These are phyloP conservation scores for Drosophila oshimai DNA, from an alignment of 1,140 invertebrate genomes.

Conservation along the genomic window DNA sequence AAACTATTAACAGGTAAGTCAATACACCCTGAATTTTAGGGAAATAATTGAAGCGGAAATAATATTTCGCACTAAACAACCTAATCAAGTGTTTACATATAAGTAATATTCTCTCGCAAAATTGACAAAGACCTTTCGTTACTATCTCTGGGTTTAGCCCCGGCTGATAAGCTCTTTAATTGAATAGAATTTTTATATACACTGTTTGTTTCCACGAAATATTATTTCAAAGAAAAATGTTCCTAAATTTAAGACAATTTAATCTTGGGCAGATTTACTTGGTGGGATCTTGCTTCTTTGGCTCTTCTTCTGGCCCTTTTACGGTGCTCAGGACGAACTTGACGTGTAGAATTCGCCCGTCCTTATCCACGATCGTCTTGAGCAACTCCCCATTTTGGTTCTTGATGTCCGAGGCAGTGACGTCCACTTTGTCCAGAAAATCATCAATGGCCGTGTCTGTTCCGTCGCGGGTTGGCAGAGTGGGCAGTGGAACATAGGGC, in stretches of 20 bases:
- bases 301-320: constrained; percentile 7
- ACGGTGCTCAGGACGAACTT: constrained; percentile 59
- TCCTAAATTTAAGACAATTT: too few relatives aligned
- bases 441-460: constrained; percentile 45
- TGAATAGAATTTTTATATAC: background rate
- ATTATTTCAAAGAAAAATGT: too few relatives aligned
- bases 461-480: background rate
- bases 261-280: constrained; percentile 22
- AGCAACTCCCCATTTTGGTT: constrained; percentile 50
- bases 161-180: constrained; percentile 45
- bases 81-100: background rate
- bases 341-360: constrained; percentile 59
- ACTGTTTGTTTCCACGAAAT: background rate
- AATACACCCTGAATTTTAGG: background rate
- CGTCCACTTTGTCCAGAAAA: constrained; percentile 42
- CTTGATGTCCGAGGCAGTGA: constrained; percentile 46
- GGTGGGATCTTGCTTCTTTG: constrained; percentile 11
- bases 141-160: constrained; percentile 12
- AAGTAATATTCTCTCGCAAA: background rate
- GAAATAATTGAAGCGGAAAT: background rate
- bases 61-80: background rate
- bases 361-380: constrained; percentile 62
- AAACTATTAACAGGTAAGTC: constrained; percentile 32
- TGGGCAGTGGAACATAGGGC: background rate
- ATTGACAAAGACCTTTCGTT: background rate